Base-by-base conservation (phyloP, 1,140 invertebrate species). In the Calliopsis andreniformis region DNA sequence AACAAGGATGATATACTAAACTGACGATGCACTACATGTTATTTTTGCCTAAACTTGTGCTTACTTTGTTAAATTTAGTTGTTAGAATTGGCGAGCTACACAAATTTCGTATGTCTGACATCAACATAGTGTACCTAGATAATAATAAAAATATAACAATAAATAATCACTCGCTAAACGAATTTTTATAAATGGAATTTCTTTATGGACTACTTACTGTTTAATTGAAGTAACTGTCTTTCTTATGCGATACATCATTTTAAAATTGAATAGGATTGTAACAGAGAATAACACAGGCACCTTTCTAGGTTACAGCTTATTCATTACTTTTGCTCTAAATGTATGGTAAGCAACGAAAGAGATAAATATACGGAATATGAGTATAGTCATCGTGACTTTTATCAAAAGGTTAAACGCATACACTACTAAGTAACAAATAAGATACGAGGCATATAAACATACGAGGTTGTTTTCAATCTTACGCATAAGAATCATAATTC, bases 61-160 rank as follows among this genome's bases (percentile, higher is more conserved):
- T 55, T 68, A 79, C 77, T n/a, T 79, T 78, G 10, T 64, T 20
- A 0, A 78, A 64, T 53, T 49, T 66, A 23, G 1, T 7, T 25
- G 20, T 32, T 18, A 18, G 20, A 3, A 56, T 35, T 47, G 35
- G 45, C 5, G 62, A 39, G 8, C 2, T 43, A 0, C 73, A 53
- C 18, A 59, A 45, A 23, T 47, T 25, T 4, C 6, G 20, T n/a
- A 18, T 10, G 4, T 12, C 14, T 42, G 12, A 10, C 39, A 39
- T 35, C 25, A 66, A 16, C 1, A 6, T 10, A 20, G 25, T 61
- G 1, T 18, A 30, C 28, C 59, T 56, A 18, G 18, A 20, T 16
- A 45, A 20, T 32, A 39, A 47, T 47, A 62, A 3, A 20, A 42
- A 45, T 14, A 4, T 58, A 45, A 25, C 62, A 53, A 43, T 56